phyloP scores from a whole-genome alignment of 2,888 invertebrate genomes.

The Papilio elwesi region DNA sequence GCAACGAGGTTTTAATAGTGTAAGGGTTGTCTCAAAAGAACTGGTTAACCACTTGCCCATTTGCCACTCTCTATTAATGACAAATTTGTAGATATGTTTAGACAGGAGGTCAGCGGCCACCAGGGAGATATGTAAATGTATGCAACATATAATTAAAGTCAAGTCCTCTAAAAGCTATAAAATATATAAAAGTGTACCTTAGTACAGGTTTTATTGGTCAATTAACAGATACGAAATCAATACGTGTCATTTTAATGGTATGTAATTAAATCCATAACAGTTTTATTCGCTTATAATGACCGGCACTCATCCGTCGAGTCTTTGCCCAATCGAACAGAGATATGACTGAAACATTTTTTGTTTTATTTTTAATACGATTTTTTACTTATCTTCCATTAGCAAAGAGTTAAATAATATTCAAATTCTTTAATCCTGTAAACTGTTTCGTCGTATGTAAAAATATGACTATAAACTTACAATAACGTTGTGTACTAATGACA shows the following conservation, averaged over 20 bases:
- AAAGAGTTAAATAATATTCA: not conserved
- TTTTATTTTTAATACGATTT: slow-evolving; percentile 11
- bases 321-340: slow-evolving; percentile 29
- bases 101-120: not conserved
- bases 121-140: not conserved
- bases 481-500: too few relatives aligned
- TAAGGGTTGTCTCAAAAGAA: too few relatives aligned
- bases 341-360: slow-evolving; percentile 15
- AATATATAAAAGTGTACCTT: slow-evolving; percentile 16
- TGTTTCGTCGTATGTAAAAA: not conserved
- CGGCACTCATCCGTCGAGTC: slow-evolving; percentile 18
- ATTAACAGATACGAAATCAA: slow-evolving; percentile 37
- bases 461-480: too few relatives aligned
- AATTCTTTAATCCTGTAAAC: not conserved
- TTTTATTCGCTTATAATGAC: slow-evolving; percentile 35
- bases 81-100: not conserved
- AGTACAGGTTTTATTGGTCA: slow-evolving; percentile 24
- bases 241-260: slow-evolving; percentile 32
- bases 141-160: not conserved
- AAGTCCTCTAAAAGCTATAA: slow-evolving; percentile 22
- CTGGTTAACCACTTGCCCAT: too few relatives aligned
- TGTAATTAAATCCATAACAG: slow-evolving; percentile 30
- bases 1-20: too few relatives aligned
- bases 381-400: slow-evolving; percentile 17
- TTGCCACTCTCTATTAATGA: not conserved